A percentile compares a stretch with the other conserved stretches of the same genome.
phyloP scores from a whole-genome alignment of 2,113 vertebrate species.

The Talpa occidentalis region DNA sequence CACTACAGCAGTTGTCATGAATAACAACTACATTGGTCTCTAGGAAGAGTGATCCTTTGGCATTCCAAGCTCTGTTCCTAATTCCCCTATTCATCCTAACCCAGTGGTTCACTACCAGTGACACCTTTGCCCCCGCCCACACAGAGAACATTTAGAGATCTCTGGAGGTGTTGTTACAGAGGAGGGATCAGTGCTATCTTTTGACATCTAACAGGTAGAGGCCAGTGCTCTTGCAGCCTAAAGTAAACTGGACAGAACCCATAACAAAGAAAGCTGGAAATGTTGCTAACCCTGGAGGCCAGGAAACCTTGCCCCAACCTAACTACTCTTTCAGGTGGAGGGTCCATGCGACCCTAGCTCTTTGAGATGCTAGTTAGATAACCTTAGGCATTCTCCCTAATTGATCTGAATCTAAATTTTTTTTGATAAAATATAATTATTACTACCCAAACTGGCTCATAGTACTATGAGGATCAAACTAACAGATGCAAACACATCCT shows the following conservation, averaged over 20 bases:
- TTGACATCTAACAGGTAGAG: background rate
- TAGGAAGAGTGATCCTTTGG: background rate
- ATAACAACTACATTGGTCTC: background rate
- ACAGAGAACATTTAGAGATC: background rate
- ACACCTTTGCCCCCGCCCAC: background rate
- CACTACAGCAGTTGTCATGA: background rate
- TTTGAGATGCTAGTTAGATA: background rate
- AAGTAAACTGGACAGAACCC: background rate
- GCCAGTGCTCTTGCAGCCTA: background rate
- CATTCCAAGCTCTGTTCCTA: background rate
- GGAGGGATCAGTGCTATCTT: background rate
- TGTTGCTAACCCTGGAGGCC: background rate
- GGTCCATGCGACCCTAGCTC: background rate
- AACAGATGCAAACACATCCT: background rate
- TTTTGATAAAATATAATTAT: background rate
- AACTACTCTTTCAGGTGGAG: background rate
- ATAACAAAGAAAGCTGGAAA: background rate
- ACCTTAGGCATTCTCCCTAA: background rate
- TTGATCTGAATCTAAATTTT: constrained; percentile 29
- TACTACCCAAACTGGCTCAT: background rate
- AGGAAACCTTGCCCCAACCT: background rate
- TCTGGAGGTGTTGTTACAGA: background rate
- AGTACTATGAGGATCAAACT: background rate
- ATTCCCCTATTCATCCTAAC: background rate
- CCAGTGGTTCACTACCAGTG: background rate